These are phyloP conservation scores for Matsumyia berberina DNA, from an alignment of 2,888 invertebrate species.

Conservation along the genomic window DNA sequence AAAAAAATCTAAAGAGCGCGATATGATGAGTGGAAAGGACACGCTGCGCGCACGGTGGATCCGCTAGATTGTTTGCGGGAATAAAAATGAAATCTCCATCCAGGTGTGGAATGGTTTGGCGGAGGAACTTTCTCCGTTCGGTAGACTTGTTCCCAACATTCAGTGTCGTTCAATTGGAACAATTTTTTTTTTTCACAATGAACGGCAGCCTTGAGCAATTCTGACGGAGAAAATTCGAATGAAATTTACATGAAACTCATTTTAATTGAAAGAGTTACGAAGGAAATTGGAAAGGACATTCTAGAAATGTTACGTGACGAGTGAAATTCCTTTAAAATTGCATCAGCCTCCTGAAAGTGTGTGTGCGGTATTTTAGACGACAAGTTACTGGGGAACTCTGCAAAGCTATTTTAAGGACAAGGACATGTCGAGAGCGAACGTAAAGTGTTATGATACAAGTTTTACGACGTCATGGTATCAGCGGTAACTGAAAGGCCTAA, in stretches of 20 bases:
- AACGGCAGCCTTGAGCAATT: constrained; percentile 14
- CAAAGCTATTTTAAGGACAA: too few relatives aligned
- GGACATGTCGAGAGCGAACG: too few relatives aligned
- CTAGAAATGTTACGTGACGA: too few relatives aligned
- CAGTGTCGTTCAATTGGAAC: constrained; percentile 63
- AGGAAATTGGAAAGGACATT: too few relatives aligned
- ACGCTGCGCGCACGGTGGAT: constrained; percentile 34
- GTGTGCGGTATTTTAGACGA: too few relatives aligned
- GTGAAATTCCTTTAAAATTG: too few relatives aligned
- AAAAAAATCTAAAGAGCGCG: constrained; percentile 46
- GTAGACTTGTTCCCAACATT: constrained; percentile 50
- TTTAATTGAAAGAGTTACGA: not conserved
- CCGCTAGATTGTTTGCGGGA: constrained; percentile 45
- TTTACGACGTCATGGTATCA: too few relatives aligned
- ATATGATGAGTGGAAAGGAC: not conserved
- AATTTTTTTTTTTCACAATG: constrained; percentile 10
- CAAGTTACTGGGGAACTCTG: too few relatives aligned
- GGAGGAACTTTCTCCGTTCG: constrained; percentile 15
- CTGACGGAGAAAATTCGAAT: constrained; percentile 1
- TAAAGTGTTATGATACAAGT: too few relatives aligned
- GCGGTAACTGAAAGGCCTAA: too few relatives aligned
- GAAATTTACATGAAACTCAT: not conserved
- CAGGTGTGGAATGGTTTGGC: constrained; percentile 31
- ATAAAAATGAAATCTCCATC: constrained; percentile 21
- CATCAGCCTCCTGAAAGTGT: too few relatives aligned